Conservation (phyloP, 2,797 vertebrate genomes). For the Peromyscus eremicus region DNA sequence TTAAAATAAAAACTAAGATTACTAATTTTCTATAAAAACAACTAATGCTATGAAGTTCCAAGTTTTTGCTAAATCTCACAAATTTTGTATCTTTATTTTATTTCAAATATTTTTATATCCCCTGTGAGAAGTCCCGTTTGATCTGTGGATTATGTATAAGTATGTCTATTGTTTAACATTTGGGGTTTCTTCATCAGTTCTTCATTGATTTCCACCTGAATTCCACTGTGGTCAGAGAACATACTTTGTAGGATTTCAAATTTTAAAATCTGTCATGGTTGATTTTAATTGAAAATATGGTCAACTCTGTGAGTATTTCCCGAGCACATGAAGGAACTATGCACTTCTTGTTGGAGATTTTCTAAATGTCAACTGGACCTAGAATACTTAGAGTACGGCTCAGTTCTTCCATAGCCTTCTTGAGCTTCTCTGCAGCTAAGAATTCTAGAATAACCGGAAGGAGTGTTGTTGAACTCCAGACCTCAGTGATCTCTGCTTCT, state of each 20-base stretch:
- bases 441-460: background rate
- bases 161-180: background rate
- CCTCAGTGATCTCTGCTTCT: background rate
- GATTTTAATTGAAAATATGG: conserved; percentile 19
- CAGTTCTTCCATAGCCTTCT: background rate
- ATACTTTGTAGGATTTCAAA: background rate
- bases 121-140: conserved; percentile 1
- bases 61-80: background rate
- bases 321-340: background rate
- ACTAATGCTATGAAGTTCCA: background rate
- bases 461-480: background rate
- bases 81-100: conserved; percentile 39
- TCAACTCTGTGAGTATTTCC: background rate
- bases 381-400: background rate
- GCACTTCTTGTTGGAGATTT: background rate
- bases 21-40: background rate
- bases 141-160: background rate
- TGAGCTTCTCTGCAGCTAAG: background rate
- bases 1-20: background rate
- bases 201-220: conserved; percentile 19
- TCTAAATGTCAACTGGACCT: background rate
- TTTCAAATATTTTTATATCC: conserved; percentile 45
- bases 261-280: conserved; percentile 23
- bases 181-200: background rate
- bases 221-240: background rate